phyloP scores from a whole-genome alignment of 2,888 invertebrate species.

The Oxycera nigricornis region DNA sequence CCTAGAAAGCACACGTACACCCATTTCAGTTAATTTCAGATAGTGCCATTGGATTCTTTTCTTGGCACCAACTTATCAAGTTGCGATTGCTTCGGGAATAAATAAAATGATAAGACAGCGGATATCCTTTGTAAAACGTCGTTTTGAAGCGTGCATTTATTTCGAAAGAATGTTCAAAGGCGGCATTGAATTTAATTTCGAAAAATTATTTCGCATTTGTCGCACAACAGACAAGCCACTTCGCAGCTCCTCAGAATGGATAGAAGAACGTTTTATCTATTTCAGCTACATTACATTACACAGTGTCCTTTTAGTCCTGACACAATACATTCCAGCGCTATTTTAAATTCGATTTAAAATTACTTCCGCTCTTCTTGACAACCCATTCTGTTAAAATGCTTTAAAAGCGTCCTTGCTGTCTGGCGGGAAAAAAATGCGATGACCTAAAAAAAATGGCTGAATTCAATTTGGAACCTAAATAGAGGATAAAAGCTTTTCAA shows the following conservation, averaged over 20 bases:
- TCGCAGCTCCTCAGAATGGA: background rate
- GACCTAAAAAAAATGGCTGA: constrained; percentile 18
- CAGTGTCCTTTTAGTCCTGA: background rate
- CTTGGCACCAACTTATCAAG: too few relatives aligned
- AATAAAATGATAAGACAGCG: too few relatives aligned
- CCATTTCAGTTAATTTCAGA: background rate
- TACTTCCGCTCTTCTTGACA: constrained; percentile 2
- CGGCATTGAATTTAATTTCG: too few relatives aligned
- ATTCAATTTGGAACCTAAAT: constrained; percentile 18
- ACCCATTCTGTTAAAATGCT: background rate
- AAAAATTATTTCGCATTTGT: background rate
- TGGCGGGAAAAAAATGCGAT: background rate
- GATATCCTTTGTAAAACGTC: too few relatives aligned
- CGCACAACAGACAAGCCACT: too few relatives aligned
- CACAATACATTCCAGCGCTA: background rate
- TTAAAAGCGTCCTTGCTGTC: constrained; percentile 1
- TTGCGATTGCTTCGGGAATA: too few relatives aligned
- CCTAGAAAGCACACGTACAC: too few relatives aligned
- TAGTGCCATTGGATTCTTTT: background rate
- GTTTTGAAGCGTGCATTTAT: too few relatives aligned
- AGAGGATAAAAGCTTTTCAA: constrained; percentile 28
- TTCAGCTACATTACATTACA: background rate
- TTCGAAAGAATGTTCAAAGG: too few relatives aligned
- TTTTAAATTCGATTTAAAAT: constrained; percentile 12
- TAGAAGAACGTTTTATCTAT: background rate